Percentiles rank a stretch among this genome's conserved stretches.
phyloP scores from a whole-genome alignment of 2,888 invertebrate species.

The Macrophya alboannulata region DNA sequence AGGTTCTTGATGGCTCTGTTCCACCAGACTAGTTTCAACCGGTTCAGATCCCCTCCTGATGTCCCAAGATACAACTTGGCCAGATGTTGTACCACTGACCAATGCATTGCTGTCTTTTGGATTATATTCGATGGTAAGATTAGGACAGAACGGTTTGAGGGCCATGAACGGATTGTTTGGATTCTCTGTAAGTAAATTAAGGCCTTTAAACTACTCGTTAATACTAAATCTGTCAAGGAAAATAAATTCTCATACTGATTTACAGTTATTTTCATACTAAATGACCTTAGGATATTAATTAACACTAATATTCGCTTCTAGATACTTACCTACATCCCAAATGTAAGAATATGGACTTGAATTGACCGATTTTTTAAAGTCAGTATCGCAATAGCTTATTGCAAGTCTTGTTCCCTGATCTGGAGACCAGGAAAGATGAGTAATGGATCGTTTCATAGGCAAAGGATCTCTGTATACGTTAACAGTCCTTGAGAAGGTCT shows the following conservation, averaged over 20 bases:
- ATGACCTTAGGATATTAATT: background rate
- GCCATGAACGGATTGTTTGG: conserved; percentile 76
- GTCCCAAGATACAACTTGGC: conserved; percentile 89
- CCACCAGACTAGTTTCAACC: conserved; percentile 89
- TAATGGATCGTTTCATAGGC: conserved; percentile 81
- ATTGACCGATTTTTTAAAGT: conserved; percentile 79
- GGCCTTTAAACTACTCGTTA: background rate
- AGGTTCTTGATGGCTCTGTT: conserved; percentile 93
- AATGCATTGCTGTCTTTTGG: conserved; percentile 77
- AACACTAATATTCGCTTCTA: background rate
- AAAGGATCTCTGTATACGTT: conserved; percentile 86
- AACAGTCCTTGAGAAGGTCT: conserved; percentile 83
- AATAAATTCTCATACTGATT: background rate
- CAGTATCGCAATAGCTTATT: conserved; percentile 84
- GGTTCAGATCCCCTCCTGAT: conserved; percentile 91
- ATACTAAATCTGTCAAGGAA: background rate
- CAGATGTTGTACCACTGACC: conserved; percentile 75
- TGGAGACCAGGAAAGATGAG: conserved; percentile 88
- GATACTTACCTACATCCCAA: conserved; percentile 84
- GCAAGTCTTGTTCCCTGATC: conserved; percentile 85
- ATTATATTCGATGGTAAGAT: conserved; percentile 76
- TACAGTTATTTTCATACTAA: background rate
- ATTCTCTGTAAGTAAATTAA: conserved; percentile 71
- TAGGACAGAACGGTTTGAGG: conserved; percentile 74
- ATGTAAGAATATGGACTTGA: conserved; percentile 83